Percentiles rank a stretch among this genome's conserved stretches.
These are phyloP conservation scores for Nematostella vectensis DNA, from an alignment of 92 coral and sea anemone species.

Conservation along the genomic window DNA sequence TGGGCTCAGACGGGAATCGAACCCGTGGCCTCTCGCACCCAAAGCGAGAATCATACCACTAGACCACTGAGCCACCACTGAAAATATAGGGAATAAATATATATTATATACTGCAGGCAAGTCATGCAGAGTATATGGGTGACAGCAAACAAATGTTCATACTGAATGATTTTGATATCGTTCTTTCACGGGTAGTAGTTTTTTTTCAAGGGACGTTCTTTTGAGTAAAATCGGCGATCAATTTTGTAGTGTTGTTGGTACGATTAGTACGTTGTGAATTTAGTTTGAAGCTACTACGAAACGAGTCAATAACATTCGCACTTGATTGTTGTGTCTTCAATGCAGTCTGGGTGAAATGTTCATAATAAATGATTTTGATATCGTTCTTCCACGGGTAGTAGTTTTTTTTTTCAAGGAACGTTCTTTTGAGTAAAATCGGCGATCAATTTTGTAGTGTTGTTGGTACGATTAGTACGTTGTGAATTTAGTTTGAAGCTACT, in stretches of 20 bases:
- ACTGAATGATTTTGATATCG: too few species aligned
- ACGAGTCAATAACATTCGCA: too few species aligned
- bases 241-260: background rate
- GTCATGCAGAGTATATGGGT: background rate
- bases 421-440: background rate
- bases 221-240: background rate
- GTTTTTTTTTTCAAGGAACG: background rate
- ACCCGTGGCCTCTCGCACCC: constrained; percentile 73
- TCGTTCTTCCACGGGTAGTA: too few species aligned
- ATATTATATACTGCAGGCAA: background rate
- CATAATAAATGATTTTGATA: too few species aligned
- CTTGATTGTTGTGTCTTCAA: too few species aligned
- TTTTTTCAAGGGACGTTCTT: background rate
- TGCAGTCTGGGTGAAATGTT: too few species aligned
- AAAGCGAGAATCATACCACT: constrained; percentile 31
- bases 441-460: background rate
- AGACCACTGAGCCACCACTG: constrained; percentile 37
- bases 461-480: too few species aligned
- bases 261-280: too few species aligned
- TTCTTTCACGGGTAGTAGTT: too few species aligned
- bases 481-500: too few species aligned
- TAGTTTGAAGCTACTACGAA: too few species aligned
- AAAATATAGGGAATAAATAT: background rate
- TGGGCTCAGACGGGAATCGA: constrained; percentile 22
- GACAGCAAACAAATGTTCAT: background rate